phyloP scores from a whole-genome alignment of 1,140 invertebrate species.

The Euschistus heros region DNA sequence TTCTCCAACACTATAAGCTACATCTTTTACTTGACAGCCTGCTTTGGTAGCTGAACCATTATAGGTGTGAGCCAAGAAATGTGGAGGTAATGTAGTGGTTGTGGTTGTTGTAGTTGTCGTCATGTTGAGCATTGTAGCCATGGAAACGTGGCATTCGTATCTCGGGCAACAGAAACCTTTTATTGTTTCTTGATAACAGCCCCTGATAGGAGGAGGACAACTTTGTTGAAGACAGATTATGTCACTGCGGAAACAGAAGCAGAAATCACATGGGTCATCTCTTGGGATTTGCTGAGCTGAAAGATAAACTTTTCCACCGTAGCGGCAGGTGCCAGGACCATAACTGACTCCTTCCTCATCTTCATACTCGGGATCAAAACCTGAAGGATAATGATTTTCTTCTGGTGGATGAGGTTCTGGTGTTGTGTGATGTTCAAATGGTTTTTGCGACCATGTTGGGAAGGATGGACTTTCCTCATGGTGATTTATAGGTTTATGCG shows the following conservation, averaged over 20 bases:
- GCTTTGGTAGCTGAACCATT: conserved; percentile 56
- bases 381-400: conserved; percentile 26
- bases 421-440: conserved; percentile 24
- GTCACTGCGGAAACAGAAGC: conserved; percentile 92
- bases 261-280: conserved; percentile 90
- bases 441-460: conserved; percentile 26
- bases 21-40: conserved; percentile 74
- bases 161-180: conserved; percentile 87
- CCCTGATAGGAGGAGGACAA: conserved; percentile 83
- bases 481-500: background rate
- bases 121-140: conserved; percentile 63
- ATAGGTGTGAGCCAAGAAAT: conserved; percentile 65
- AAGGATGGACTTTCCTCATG: conserved; percentile 7
- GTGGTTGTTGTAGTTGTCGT: conserved; percentile 75
- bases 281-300: conserved; percentile 89
- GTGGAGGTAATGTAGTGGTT: conserved; percentile 71
- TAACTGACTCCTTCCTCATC: conserved; percentile 61
- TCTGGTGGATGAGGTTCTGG: conserved; percentile 21
- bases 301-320: conserved; percentile 82
- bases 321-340: conserved; percentile 79
- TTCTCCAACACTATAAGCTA: conserved; percentile 72
- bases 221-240: conserved; percentile 91
- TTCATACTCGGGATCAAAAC: conserved; percentile 43
- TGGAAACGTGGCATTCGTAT: conserved; percentile 83
- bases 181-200: conserved; percentile 83